Percentiles rank a stretch among this genome's conserved stretches.
Evolutionary conservation across 2,797 vertebrate genomes (phyloP).

Genomic region (Anguilla anguilla): DNA sequence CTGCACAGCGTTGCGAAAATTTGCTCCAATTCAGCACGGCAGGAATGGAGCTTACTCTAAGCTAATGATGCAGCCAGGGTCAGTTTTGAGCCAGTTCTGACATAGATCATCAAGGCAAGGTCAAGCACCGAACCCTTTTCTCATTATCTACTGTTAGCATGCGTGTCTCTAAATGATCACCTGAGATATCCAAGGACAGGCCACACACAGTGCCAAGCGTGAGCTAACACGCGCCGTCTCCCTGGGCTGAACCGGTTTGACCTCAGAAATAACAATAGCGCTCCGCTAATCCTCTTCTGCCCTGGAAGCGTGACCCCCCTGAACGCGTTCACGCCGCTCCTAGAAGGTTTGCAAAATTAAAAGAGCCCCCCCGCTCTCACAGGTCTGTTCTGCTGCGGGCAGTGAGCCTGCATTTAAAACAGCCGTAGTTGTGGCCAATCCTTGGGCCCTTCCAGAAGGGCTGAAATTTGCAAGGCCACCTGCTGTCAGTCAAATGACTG

Average conservation of each 20-base stretch:
- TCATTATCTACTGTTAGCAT: slow-evolving; percentile 16
- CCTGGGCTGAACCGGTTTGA: background rate
- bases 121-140: background rate
- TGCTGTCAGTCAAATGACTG: background rate
- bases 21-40: background rate
- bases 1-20: background rate
- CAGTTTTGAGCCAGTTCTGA: background rate
- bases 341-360: background rate
- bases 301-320: background rate
- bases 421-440: background rate
- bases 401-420: background rate
- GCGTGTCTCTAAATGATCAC: slow-evolving; percentile 8
- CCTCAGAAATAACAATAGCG: background rate
- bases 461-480: background rate
- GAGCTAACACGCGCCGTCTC: background rate
- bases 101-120: background rate
- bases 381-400: background rate
- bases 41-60: background rate
- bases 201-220: too few species aligned
- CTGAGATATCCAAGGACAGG: background rate
- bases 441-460: background rate
- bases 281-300: background rate
- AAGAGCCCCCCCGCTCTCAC: background rate
- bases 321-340: background rate
- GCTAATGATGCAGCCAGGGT: background rate